These are phyloP conservation scores for Antrozous pallidus DNA, from an alignment of 2,797 vertebrate genomes.

Conservation along the genomic window DNA sequence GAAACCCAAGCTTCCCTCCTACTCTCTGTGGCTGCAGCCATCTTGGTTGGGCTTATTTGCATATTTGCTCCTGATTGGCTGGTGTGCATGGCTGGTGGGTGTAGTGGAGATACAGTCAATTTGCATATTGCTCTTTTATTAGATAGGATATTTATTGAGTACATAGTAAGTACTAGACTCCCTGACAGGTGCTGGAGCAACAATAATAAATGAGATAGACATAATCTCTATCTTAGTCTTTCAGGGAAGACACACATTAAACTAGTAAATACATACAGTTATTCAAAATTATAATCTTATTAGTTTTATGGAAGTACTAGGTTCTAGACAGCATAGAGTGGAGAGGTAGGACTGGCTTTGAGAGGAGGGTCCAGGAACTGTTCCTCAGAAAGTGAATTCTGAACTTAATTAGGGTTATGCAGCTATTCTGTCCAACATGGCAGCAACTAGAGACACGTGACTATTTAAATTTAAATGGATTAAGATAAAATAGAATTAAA, in stretches of 20 bases:
- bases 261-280: not conserved
- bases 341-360: not conserved
- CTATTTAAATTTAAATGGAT: not conserved
- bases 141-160: not conserved
- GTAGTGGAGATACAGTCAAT: too few species aligned
- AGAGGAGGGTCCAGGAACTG: not conserved
- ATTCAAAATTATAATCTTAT: not conserved
- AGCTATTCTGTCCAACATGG: not conserved
- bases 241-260: not conserved
- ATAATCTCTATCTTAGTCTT: not conserved
- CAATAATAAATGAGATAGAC: not conserved
- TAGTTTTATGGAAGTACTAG: not conserved
- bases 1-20: too few species aligned
- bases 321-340: not conserved
- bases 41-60: too few species aligned
- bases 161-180: not conserved
- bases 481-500: not conserved
- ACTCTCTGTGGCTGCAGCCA: too few species aligned
- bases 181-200: not conserved
- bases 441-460: too few species aligned
- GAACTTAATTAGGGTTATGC: not conserved
- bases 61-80: too few species aligned
- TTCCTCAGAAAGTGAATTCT: not conserved
- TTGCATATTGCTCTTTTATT: too few species aligned
- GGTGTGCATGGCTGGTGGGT: too few species aligned